phyloP scores from a whole-genome alignment of 1,140 invertebrate genomes.

The Maconellicoccus hirsutus region DNA sequence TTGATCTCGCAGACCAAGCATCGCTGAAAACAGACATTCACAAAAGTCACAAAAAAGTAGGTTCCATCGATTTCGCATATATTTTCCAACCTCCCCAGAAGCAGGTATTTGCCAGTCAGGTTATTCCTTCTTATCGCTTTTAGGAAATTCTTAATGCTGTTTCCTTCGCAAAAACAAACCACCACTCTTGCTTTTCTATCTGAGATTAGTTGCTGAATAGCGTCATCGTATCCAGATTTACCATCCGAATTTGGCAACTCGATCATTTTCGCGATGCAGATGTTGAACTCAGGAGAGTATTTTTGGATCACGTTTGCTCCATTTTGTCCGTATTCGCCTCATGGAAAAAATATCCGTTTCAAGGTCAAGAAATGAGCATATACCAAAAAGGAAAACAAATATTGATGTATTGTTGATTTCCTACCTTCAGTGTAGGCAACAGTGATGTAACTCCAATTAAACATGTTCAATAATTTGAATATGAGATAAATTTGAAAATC shows the following conservation, averaged over 20 bases:
- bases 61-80: not conserved
- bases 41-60: not conserved
- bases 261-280: slow-evolving; percentile 62
- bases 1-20: slow-evolving; percentile 60
- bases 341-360: not conserved
- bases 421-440: slow-evolving; percentile 69
- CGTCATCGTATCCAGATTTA: slow-evolving; percentile 46
- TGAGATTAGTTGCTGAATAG: slow-evolving; percentile 45
- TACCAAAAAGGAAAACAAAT: not conserved
- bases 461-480: slow-evolving; percentile 53
- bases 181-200: slow-evolving; percentile 52
- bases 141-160: slow-evolving; percentile 49
- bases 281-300: slow-evolving; percentile 47
- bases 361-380: not conserved
- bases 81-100: slow-evolving; percentile 35
- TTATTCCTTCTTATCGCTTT: slow-evolving; percentile 43
- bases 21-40: slow-evolving; percentile 16
- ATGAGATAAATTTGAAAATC: slow-evolving; percentile 66
- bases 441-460: slow-evolving; percentile 76
- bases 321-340: slow-evolving; percentile 69
- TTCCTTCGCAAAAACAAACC: slow-evolving; percentile 55
- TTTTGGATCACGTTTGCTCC: slow-evolving; percentile 66
- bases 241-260: slow-evolving; percentile 52
- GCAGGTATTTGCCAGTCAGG: slow-evolving; percentile 45
- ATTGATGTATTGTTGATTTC: not conserved